These are phyloP conservation scores for Brachymystax lenok DNA, from an alignment of 2,797 vertebrate species.

Conservation along the genomic window DNA sequence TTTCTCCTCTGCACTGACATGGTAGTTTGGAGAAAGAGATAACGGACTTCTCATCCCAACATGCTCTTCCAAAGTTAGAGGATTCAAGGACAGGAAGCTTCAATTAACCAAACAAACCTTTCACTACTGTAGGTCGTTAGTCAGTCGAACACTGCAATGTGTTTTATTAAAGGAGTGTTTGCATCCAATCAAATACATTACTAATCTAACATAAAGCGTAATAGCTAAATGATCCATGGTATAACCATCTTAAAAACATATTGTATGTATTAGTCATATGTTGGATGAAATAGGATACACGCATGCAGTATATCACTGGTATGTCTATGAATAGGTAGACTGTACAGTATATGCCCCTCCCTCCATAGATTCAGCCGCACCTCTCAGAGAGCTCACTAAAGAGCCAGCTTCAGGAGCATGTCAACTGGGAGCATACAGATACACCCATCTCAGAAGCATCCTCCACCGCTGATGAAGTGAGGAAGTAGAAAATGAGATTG, in stretches of 20 bases:
- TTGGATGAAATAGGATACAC: not conserved
- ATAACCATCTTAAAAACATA: not conserved
- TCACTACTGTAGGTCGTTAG: not conserved
- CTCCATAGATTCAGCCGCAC: no score
- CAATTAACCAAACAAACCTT: no score
- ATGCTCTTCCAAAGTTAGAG: slow-evolving; percentile 12
- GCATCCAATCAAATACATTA: not conserved
- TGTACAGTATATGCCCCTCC: not conserved
- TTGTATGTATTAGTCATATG: not conserved
- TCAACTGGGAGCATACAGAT: not conserved
- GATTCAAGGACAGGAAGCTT: not conserved
- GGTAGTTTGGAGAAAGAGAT: not conserved
- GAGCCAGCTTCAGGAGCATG: not conserved
- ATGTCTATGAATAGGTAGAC: not conserved
- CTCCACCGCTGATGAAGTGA: not conserved
- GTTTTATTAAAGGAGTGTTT: not conserved
- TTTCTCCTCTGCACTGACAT: not conserved
- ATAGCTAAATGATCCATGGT: no score
- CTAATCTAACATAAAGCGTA: not conserved
- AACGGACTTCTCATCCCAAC: slow-evolving; percentile 9
- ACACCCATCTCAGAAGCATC: not conserved
- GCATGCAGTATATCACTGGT: not conserved
- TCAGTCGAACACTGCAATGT: not conserved
- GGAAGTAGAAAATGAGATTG: not conserved
- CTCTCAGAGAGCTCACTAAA: no score